These are phyloP conservation scores for Vidua chalybeata DNA, from an alignment of 2,113 vertebrate species.

Conservation along the genomic window DNA sequence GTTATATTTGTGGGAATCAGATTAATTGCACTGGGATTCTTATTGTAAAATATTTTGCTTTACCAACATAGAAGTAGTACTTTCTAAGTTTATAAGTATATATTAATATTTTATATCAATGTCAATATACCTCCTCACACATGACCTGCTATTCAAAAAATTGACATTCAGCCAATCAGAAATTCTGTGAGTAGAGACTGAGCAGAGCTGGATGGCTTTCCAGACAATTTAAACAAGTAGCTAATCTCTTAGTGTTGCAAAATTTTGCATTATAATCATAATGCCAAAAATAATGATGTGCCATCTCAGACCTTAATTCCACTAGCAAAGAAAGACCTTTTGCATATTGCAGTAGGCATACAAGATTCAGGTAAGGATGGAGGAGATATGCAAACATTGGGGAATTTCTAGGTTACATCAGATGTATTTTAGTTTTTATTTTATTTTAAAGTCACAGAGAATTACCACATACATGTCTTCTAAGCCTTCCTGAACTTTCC, in stretches of 20 bases:
- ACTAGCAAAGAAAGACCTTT: background rate
- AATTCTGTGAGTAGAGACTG: background rate
- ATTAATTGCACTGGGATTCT: background rate
- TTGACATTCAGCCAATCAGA: background rate
- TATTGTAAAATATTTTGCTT: background rate
- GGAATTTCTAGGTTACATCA: background rate
- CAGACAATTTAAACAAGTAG: background rate
- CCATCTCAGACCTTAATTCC: background rate
- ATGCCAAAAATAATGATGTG: slow-evolving; percentile 13
- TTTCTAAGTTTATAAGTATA: background rate
- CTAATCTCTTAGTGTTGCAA: background rate
- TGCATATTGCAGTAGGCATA: background rate
- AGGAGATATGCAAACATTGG: background rate
- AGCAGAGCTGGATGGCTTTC: background rate
- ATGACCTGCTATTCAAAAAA: background rate
- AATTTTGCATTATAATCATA: background rate
- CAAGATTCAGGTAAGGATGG: background rate
- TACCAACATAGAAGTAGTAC: background rate
- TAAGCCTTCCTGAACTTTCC: background rate
- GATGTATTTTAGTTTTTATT: background rate
- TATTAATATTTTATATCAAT: background rate
- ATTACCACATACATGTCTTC: background rate
- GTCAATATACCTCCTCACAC: background rate
- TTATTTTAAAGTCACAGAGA: background rate
- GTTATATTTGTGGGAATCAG: background rate